These are phyloP conservation scores for Chrysolina haemoptera DNA, from an alignment of 2,888 invertebrate genomes.

Conservation along the genomic window DNA sequence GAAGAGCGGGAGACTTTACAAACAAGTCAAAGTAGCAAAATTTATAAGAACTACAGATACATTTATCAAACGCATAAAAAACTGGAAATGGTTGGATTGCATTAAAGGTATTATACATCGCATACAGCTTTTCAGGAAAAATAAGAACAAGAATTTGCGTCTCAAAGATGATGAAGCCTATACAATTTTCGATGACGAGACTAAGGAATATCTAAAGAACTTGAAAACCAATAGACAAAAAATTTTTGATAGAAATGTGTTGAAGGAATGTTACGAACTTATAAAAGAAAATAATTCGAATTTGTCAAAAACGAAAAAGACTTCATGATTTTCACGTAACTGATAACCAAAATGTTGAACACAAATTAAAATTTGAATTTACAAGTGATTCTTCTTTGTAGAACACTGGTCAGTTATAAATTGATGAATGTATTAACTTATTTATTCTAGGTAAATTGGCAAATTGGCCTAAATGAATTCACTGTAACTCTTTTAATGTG, in stretches of 20 bases:
- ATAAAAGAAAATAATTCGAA: conserved; percentile 4
- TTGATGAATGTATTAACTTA: no score
- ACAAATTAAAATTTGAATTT: no score
- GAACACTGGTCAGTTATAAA: no score
- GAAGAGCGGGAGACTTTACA: conserved; percentile 49
- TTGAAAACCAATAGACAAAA: conserved; percentile 40
- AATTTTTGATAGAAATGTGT: conserved; percentile 30
- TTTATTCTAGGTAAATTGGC: no score
- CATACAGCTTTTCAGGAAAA: conserved; percentile 45
- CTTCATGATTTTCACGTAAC: not conserved
- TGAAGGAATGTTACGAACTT: conserved; percentile 30
- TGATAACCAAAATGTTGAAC: no score
- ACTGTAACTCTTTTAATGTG: no score
- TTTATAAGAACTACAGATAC: conserved; percentile 53
- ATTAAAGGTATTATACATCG: conserved; percentile 38
- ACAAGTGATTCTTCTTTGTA: no score
- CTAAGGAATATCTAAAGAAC: conserved; percentile 42
- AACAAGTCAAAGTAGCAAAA: conserved; percentile 54
- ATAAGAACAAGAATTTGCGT: conserved; percentile 40
- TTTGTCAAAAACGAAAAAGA: not conserved
- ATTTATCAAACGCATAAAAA: conserved; percentile 46
- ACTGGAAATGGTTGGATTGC: conserved; percentile 37
- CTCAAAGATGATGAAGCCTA: conserved; percentile 26
- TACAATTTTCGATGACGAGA: conserved; percentile 50
- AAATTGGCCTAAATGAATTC: no score